Conservation (phyloP, 2,888 invertebrate genomes). For the Cantharis nigra region DNA sequence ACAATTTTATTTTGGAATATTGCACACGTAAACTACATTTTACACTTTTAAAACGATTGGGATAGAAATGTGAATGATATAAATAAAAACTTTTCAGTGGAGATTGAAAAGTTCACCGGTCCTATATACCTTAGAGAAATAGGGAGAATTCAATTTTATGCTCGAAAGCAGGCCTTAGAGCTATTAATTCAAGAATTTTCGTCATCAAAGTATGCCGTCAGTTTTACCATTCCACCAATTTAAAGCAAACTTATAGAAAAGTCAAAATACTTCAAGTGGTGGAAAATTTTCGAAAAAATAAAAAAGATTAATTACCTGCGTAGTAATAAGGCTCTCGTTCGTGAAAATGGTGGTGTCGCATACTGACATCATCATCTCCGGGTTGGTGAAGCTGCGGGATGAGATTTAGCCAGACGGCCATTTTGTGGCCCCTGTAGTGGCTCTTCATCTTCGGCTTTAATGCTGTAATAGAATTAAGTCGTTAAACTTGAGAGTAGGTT, state of each 20-base stretch:
- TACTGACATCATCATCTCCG: constrained; percentile 70
- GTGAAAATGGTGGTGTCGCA: constrained; percentile 78
- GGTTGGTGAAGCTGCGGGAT: constrained; percentile 84
- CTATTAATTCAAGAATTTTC: constrained; percentile 4
- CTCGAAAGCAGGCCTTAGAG: constrained; percentile 2
- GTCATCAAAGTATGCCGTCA: not conserved
- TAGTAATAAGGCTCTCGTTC: constrained; percentile 74
- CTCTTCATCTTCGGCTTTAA: constrained; percentile 75
- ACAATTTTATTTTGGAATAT: not conserved
- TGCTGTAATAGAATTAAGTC: constrained; percentile 57
- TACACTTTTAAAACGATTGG: constrained; percentile 16
- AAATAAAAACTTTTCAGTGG: constrained; percentile 17
- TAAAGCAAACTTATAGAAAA: not conserved
- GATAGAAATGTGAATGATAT: constrained; percentile 2
- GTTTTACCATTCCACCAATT: not conserved
- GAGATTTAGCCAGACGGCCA: constrained; percentile 87
- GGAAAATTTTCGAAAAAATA: not conserved
- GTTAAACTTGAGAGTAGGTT: constrained; percentile 34
- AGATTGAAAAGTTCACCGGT: constrained; percentile 17
- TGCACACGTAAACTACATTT: constrained; percentile 11
- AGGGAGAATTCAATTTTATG: constrained; percentile 6
- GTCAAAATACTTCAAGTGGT: not conserved
- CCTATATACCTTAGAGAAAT: constrained; percentile 18
- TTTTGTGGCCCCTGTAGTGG: constrained; percentile 87
- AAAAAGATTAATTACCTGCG: constrained; percentile 61